Evolutionary conservation across 2,888 invertebrate species (phyloP).

Genomic region (Eudemis profundana): DNA sequence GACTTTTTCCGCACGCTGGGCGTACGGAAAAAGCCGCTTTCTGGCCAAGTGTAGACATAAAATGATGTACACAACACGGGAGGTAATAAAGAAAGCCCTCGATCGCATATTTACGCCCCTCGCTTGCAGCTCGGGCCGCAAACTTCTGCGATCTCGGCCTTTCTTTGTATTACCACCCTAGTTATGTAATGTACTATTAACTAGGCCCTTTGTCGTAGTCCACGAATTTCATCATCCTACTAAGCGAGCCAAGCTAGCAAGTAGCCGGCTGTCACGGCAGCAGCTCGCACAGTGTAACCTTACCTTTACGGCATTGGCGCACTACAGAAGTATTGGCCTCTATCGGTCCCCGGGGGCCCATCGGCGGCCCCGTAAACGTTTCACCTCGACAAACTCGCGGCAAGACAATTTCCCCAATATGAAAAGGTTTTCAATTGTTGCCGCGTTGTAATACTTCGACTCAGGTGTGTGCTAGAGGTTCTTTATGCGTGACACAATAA

Average conservation of each 20-base stretch:
- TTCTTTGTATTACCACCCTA: too few relatives aligned
- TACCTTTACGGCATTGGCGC: conserved; percentile 3
- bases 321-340: conserved; percentile 19
- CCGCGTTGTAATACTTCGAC: conserved; percentile 13
- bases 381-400: conserved; percentile 35
- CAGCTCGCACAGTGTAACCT: not conserved
- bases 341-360: conserved; percentile 28
- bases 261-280: not conserved
- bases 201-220: too few relatives aligned
- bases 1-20: too few relatives aligned
- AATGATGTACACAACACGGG: too few relatives aligned
- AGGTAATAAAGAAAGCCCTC: too few relatives aligned
- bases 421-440: conserved; percentile 42
- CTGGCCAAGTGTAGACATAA: too few relatives aligned
- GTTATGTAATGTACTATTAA: too few relatives aligned
- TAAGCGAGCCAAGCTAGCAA: conserved; percentile 1
- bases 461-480: conserved; percentile 29
- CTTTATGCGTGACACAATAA: not conserved
- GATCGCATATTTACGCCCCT: too few relatives aligned
- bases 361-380: conserved; percentile 26
- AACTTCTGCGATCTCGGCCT: too few relatives aligned
- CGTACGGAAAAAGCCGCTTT: too few relatives aligned
- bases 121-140: too few relatives aligned
- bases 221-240: not conserved
- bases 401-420: conserved; percentile 42